Percentiles rank a stretch among this genome's conserved stretches.
Evolutionary conservation across 2,113 vertebrate species (phyloP).

Genomic region (Lepisosteus osseus): DNA sequence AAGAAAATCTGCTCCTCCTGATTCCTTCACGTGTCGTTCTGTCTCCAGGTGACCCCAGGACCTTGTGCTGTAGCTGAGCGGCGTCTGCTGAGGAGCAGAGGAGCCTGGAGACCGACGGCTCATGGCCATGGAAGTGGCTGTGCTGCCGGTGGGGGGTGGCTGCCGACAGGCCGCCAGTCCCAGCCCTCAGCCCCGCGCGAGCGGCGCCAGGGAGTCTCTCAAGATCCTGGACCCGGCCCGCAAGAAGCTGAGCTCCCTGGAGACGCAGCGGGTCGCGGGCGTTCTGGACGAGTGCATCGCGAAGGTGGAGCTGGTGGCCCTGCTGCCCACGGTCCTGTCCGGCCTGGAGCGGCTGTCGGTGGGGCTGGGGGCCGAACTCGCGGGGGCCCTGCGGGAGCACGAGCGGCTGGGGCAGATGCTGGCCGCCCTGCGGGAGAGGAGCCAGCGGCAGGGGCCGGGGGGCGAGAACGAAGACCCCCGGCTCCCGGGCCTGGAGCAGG

Average conservation of each 20-base stretch:
- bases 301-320: constrained; percentile 53
- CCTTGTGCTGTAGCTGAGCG: too few relatives aligned
- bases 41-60: too few relatives aligned
- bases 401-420: constrained; percentile 36
- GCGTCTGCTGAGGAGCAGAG: too few relatives aligned
- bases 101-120: not conserved
- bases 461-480: not conserved
- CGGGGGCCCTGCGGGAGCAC: constrained; percentile 46
- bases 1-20: too few relatives aligned
- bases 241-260: constrained; percentile 52
- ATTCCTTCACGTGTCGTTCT: too few relatives aligned
- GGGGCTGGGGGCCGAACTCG: constrained; percentile 38
- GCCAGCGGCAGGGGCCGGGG: not conserved
- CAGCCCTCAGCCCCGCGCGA: constrained; percentile 34
- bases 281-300: constrained; percentile 67
- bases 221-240: constrained; percentile 34
- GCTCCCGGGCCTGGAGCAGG: constrained; percentile 8
- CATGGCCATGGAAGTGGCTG: not conserved
- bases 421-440: constrained; percentile 13
- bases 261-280: constrained; percentile 57
- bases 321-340: constrained; percentile 38
- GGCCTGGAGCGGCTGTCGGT: constrained; percentile 21
- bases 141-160: not conserved
- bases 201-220: constrained; percentile 16
- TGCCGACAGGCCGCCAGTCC: constrained; percentile 6